A percentile compares a stretch with the other conserved stretches of the same genome.
Evolutionary conservation across 2,113 vertebrate species (phyloP).

Genomic region (Mastomys coucha): DNA sequence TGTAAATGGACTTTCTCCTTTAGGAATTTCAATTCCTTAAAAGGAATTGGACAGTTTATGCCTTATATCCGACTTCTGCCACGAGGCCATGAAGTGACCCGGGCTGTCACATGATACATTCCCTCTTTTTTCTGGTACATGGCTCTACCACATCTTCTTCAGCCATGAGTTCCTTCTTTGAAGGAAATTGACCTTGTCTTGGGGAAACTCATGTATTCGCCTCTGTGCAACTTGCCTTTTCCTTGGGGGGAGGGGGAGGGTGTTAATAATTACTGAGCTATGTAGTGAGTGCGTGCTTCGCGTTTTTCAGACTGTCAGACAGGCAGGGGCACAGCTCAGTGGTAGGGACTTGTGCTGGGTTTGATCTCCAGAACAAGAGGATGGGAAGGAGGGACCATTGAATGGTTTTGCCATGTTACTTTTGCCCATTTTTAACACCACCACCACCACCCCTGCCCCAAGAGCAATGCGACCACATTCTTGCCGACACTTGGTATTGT

Average conservation of each 20-base stretch:
- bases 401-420: rapidly evolving
- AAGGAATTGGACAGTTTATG: background rate
- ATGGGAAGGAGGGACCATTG: background rate
- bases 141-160: too few species aligned
- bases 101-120: rapidly evolving
- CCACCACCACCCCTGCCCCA: background rate
- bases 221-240: background rate
- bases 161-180: background rate
- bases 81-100: too few species aligned
- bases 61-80: background rate
- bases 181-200: background rate
- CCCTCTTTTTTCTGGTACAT: rapidly evolving
- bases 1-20: background rate
- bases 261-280: background rate
- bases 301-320: background rate
- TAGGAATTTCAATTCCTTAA: background rate
- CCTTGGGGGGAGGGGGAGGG: background rate
- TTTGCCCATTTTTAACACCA: background rate
- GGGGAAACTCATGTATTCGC: rapidly evolving
- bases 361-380: background rate
- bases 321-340: background rate
- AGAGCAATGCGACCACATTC: rapidly evolving
- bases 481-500: background rate
- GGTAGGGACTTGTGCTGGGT: background rate
- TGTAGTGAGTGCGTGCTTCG: background rate